Evolutionary conservation across 2,113 vertebrate genomes (phyloP), one percentile per base, ranked within the genome.

Genomic region (Dasyprocta punctata): DNA sequence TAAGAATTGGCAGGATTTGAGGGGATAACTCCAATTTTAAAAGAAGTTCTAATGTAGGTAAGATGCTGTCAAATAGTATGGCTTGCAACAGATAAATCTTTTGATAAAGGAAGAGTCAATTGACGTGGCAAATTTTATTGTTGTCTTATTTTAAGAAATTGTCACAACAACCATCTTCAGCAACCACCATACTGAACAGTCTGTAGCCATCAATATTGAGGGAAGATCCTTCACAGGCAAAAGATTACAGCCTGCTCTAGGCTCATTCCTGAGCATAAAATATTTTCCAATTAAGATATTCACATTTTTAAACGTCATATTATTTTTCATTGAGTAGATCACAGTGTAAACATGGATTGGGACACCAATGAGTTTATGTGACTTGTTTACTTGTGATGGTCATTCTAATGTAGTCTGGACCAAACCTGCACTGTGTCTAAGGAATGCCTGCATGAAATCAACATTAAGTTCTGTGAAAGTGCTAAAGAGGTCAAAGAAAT

Each of bases 401-500:
- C 67, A 28, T 8, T 61, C 60, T 73, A 16, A 22, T 89, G 26
- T 49, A 19, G 26, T 38, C 41, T 63, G 12, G 12, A n/a, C 7
- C 13, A 41, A 41, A 75, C 38, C 38, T 36, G 12, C 12, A 33
- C 8, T 28, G 30, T 75, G 36, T 82, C 65, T 73, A 17, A 73
- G 26, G 12, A 28, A 16, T 61, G 26, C 28, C 14, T 63, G 14
- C 58, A 52, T 58, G 22, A 78, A 84, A 60, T 60, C 36, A 85
- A 5, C 5, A 52, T 28, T 67, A n/a, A 67, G 1, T 44, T 69
- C 7, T 61, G 5, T 11, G 24, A 61, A 96, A 81, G 86, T 98
- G 54, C 91, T 97, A 61, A 63, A 54, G 22, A 88, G 22, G 5
- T 12, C 75, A 81, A 87, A 91, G 67, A 92, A 95, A 49, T 92